Evolutionary conservation across 1,140 invertebrate species (phyloP).

Genomic region (Drosophila pseudoobscura): DNA sequence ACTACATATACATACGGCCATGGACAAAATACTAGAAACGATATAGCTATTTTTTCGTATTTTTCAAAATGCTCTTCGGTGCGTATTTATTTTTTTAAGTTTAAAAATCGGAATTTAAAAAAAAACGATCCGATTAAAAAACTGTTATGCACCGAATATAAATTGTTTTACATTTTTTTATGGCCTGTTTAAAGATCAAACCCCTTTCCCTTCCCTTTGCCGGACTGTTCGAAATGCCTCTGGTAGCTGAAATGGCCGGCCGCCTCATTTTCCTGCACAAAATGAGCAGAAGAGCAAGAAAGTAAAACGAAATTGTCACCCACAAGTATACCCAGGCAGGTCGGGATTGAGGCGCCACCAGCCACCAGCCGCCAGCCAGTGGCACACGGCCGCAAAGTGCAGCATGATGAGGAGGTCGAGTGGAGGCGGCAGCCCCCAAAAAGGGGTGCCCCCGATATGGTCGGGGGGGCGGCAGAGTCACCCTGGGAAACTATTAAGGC

Average conservation of each 20-base stretch:
- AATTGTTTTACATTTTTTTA: no score
- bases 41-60: no score
- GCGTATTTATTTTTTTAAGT: no score
- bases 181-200: no score
- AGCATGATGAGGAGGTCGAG: conserved; percentile 41
- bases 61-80: no score
- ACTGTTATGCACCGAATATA: no score
- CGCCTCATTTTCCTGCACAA: conserved; percentile 10
- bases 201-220: no score
- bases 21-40: no score
- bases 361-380: conserved; percentile 68
- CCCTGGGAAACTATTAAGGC: conserved; percentile 69
- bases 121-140: no score
- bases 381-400: conserved; percentile 71
- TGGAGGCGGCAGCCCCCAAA: neutral
- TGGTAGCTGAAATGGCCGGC: neutral
- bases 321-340: conserved; percentile 54
- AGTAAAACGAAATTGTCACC: conserved; percentile 70
- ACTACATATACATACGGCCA: no score
- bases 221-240: neutral
- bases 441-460: neutral
- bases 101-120: no score
- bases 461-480: conserved; percentile 1
- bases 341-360: conserved; percentile 39
- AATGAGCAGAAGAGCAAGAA: conserved; percentile 30